Base-by-base conservation (phyloP, 92 coral and sea anemone species). In the Pocillopora meandrina region DNA sequence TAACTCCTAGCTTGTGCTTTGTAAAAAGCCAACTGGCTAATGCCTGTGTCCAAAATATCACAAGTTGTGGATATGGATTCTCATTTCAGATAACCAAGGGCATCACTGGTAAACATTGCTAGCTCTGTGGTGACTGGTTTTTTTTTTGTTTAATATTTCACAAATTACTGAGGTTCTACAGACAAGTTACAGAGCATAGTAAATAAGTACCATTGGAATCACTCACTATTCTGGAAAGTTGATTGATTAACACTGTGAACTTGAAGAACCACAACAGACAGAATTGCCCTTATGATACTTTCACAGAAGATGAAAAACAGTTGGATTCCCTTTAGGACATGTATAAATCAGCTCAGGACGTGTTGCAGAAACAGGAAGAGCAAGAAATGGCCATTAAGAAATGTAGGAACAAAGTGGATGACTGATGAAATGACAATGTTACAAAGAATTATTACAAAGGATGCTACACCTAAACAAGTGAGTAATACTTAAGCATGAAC, bases 401-500 rank as follows among this genome's bases (percentile, higher is more conserved):
- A 60, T 77, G n/a, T 35, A 77, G 42, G 65, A 36, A n/a, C 81
- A 77, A 62, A 58, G 66, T 62, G 56, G 70, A 36, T 77, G 81
- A 62, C 81, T 5, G 52, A 77, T 35, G 81, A 77, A 19, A 61
- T 77, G 52, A 57, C 19, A 14, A 62, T 17, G 16, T 36, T 77
- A 13, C 70, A 77, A 61, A 61, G 56, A 8, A 77, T 19, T 17
- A 77, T 35, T 61, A n/a, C 36, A 23, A 17, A 61, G 81, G 60
- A 62, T 2, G 55, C 35, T 16, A 77, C 9, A 4, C 55, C 12
- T 35, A 33, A 77, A 2, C 19, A 62, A 31, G 81, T 77, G 56
- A 77, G 59, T 68, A 68, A 17, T 5, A 61, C 2, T 12, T 4
- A 0, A 7, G 20, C 14, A 11, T 13, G 19, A 18, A 7, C 15